phyloP scores from a whole-genome alignment of 2,888 invertebrate species.

The Eledone cirrhosa region DNA sequence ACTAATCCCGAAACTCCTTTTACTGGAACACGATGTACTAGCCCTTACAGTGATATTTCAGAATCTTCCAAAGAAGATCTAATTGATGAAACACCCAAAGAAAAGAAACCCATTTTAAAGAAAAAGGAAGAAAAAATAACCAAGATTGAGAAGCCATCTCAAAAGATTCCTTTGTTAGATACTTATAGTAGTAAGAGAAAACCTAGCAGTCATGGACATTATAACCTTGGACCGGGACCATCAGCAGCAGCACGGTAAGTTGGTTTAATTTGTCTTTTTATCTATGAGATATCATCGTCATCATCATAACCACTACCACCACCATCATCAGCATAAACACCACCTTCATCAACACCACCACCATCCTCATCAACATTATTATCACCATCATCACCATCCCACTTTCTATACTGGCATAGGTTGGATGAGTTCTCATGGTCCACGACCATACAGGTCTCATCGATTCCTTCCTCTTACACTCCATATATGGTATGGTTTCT shows the following conservation, averaged over 20 bases:
- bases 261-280: too few relatives aligned
- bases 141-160: not conserved
- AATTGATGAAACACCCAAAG: constrained; percentile 18
- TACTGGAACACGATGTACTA: constrained; percentile 35
- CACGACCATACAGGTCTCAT: too few relatives aligned
- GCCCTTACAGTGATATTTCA: constrained; percentile 49
- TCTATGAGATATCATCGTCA: too few relatives aligned
- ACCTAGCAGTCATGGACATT: constrained; percentile 15
- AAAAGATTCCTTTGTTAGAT: not conserved
- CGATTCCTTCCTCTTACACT: too few relatives aligned
- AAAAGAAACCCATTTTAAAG: constrained; percentile 21
- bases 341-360: too few relatives aligned
- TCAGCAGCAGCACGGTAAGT: constrained; percentile 20
- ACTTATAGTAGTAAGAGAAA: not conserved
- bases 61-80: constrained; percentile 39
- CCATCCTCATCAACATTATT: too few relatives aligned
- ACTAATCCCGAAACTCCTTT: constrained; percentile 10
- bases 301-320: too few relatives aligned
- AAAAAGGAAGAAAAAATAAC: constrained; percentile 9
- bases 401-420: too few relatives aligned
- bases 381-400: too few relatives aligned
- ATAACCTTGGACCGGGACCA: not conserved
- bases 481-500: too few relatives aligned
- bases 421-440: too few relatives aligned
- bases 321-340: too few relatives aligned